Conservation (phyloP, 1,140 invertebrate species). For the Cydia amplana region DNA sequence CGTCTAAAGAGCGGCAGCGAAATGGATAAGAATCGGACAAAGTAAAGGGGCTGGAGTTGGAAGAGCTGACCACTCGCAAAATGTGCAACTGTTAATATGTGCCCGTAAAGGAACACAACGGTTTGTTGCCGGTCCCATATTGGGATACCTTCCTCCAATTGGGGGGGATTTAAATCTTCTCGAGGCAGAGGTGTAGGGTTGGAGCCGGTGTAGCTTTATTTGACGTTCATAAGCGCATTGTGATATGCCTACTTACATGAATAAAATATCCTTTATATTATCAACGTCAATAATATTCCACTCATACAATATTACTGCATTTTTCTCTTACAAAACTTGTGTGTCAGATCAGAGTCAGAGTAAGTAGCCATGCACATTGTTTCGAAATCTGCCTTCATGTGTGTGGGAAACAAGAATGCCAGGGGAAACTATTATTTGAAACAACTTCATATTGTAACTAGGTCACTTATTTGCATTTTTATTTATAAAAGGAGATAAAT, state of each 20-base stretch:
- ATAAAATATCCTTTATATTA: no score
- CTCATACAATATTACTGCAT: neutral
- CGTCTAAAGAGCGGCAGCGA: neutral
- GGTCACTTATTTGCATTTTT: neutral
- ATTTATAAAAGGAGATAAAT: no score
- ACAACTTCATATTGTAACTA: neutral
- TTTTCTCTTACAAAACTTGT: conserved; percentile 7
- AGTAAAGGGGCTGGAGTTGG: neutral
- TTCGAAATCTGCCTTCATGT: neutral
- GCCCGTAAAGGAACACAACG: neutral
- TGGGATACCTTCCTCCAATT: no score
- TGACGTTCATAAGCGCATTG: no score
- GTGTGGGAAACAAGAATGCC: neutral
- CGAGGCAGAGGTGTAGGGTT: no score
- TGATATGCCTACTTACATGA: no score
- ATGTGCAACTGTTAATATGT: neutral
- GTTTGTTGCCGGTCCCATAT: no score
- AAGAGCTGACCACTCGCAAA: neutral
- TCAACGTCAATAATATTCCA: neutral
- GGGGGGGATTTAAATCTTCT: no score
- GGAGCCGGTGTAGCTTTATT: no score
- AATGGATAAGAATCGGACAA: neutral
- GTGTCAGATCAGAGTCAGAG: neutral
- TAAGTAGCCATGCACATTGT: neutral
- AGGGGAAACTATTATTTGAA: neutral